A percentile compares a stretch with the other conserved stretches of the same genome.
Evolutionary conservation across 2,888 invertebrate species (phyloP).

Genomic region (Polydrusus pterygomalis): DNA sequence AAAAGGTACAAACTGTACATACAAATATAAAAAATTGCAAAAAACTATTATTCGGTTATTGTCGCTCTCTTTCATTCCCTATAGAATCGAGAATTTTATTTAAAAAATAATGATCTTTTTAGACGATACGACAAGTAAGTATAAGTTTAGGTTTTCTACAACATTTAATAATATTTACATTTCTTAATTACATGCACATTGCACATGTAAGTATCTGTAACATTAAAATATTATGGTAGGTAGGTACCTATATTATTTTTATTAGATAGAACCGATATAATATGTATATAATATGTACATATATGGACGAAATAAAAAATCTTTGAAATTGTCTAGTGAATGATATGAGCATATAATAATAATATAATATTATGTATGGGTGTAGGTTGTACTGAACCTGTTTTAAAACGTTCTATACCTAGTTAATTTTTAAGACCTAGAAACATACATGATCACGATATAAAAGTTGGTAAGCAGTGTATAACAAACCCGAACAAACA

Average conservation of each 20-base stretch:
- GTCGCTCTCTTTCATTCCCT: constrained; percentile 50
- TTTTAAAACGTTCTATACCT: constrained; percentile 35
- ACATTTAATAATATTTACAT: constrained; percentile 22
- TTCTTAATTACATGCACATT: background rate
- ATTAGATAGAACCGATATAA: constrained; percentile 4
- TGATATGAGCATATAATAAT: constrained; percentile 50
- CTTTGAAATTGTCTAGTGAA: constrained; percentile 31
- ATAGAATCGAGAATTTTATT: constrained; percentile 38
- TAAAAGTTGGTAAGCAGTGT: constrained; percentile 63
- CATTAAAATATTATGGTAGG: constrained; percentile 23
- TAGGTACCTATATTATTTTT: too few species aligned
- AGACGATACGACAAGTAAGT: too few species aligned
- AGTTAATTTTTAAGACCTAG: constrained; percentile 48
- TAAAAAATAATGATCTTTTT: constrained; percentile 42
- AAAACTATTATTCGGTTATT: constrained; percentile 51
- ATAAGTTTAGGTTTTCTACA: constrained; percentile 24
- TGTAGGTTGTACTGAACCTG: background rate
- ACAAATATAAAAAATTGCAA: constrained; percentile 52
- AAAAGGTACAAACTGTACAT: constrained; percentile 49
- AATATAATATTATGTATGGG: constrained; percentile 30
- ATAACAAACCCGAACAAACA: constrained; percentile 60
- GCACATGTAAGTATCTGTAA: background rate
- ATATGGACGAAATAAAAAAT: constrained; percentile 6
- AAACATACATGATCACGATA: constrained; percentile 57
- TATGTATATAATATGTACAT: background rate